Conservation (phyloP, 1,140 invertebrate genomes). For the Melipona quadrifasciata region DNA sequence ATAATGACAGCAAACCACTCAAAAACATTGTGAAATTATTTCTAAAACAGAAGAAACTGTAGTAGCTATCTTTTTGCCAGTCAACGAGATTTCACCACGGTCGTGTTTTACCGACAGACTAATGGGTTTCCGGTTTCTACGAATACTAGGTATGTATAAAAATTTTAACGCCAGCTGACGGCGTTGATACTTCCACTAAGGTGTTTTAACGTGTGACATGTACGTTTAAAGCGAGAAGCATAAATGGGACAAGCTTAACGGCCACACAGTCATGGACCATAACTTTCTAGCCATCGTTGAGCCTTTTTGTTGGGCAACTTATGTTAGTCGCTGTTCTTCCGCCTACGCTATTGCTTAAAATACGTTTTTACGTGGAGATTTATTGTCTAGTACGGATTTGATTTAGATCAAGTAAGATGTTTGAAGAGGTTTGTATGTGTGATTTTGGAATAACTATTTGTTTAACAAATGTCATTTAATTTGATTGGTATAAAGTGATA, state of each 20-base stretch:
- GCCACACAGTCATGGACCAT: neutral
- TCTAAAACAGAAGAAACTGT: no score
- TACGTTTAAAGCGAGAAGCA: neutral
- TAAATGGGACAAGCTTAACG: constrained; percentile 36
- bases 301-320: constrained; percentile 1
- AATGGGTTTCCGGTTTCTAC: constrained; percentile 7
- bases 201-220: neutral
- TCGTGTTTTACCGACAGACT: neutral
- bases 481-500: neutral
- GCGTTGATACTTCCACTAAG: neutral
- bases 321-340: constrained; percentile 6
- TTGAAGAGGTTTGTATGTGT: neutral
- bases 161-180: neutral
- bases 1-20: neutral
- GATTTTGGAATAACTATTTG: neutral
- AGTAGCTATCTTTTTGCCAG: neutral
- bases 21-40: neutral
- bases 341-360: constrained; percentile 5
- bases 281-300: constrained; percentile 32
- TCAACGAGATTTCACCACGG: constrained; percentile 12
- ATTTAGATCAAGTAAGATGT: neutral
- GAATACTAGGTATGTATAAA: neutral
- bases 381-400: neutral
- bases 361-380: neutral
- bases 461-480: neutral